Conservation (phyloP, 1,140 invertebrate genomes). For the Branchinecta lindahli region DNA sequence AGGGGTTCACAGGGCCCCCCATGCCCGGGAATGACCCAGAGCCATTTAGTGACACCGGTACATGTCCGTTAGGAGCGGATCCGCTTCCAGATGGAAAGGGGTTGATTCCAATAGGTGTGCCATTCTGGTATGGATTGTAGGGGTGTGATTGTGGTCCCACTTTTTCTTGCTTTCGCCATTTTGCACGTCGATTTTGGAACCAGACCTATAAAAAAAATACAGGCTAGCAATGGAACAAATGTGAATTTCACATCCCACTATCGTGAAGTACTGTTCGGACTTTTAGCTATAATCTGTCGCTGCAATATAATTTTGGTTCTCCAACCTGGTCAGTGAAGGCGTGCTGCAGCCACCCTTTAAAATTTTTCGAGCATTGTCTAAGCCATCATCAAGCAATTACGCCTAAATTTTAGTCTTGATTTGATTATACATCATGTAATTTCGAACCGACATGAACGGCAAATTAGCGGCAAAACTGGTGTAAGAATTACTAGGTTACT, state of each 20-base stretch:
- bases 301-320: too few relatives aligned
- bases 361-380: too few relatives aligned
- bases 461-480: too few relatives aligned
- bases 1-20: slow-evolving; percentile 18
- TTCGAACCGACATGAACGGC: too few relatives aligned
- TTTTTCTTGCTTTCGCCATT: slow-evolving; percentile 33
- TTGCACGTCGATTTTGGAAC: slow-evolving; percentile 37
- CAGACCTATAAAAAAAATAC: slow-evolving; percentile 30
- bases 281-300: too few relatives aligned
- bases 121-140: slow-evolving; percentile 60
- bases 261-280: too few relatives aligned
- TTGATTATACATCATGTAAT: too few relatives aligned
- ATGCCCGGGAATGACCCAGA: slow-evolving; percentile 15
- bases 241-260: background rate
- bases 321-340: too few relatives aligned
- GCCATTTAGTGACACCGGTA: slow-evolving; percentile 14
- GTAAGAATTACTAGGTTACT: too few relatives aligned
- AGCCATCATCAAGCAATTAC: too few relatives aligned
- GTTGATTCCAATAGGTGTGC: slow-evolving; percentile 21
- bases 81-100: background rate
- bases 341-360: too few relatives aligned
- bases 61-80: background rate
- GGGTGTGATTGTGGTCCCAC: slow-evolving; percentile 68
- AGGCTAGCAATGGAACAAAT: slow-evolving; percentile 14
- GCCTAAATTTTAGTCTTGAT: too few relatives aligned